These are phyloP conservation scores for Gasterosteus aculeatus DNA, from an alignment of 2,113 vertebrate genomes.

Conservation along the genomic window DNA sequence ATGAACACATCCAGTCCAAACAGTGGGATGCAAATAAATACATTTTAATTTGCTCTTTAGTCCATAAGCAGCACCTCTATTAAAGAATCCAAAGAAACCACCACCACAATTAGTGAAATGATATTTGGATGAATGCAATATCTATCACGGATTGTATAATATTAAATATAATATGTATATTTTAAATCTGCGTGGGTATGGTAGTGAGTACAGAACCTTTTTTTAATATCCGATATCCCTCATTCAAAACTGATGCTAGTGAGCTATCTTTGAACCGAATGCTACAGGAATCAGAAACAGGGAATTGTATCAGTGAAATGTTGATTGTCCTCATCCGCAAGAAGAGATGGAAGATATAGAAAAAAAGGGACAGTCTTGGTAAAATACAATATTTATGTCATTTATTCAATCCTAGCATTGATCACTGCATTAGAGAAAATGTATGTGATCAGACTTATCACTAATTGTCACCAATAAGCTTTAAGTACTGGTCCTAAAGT, in stretches of 20 bases:
- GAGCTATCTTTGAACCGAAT: background rate
- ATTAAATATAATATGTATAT: background rate
- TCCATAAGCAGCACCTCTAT: no score
- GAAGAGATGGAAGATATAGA: no score
- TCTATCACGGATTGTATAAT: background rate
- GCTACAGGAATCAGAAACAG: background rate
- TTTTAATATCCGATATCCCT: background rate
- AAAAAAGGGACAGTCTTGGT: background rate
- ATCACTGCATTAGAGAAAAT: background rate
- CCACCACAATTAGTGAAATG: background rate
- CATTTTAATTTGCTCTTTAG: no score
- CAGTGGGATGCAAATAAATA: background rate
- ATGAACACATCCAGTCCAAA: background rate
- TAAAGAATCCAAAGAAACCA: background rate
- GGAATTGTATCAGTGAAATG: background rate
- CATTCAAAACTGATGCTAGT: background rate
- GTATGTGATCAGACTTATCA: background rate
- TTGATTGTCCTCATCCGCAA: background rate
- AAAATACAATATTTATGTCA: background rate
- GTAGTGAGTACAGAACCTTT: background rate
- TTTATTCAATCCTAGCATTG: background rate
- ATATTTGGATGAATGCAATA: background rate
- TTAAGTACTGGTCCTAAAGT: no score
- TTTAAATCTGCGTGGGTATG: background rate
- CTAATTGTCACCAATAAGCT: no score